These are phyloP conservation scores for Acrossocheilus fasciatus DNA, from an alignment of 2,797 vertebrate genomes.

Conservation along the genomic window DNA sequence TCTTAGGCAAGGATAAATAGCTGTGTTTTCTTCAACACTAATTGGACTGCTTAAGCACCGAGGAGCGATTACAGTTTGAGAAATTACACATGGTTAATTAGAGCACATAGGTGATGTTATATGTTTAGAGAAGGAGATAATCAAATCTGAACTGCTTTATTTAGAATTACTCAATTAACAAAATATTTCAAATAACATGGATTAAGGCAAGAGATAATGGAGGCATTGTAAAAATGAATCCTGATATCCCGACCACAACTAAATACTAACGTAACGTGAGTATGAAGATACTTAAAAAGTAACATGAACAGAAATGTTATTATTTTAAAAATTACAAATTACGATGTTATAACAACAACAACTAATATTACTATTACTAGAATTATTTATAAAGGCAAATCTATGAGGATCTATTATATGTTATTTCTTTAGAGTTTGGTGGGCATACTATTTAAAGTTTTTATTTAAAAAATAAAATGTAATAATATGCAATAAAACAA, in stretches of 20 bases:
- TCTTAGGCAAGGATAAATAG: constrained; percentile 23
- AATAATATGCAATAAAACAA: not conserved
- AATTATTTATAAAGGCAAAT: no score
- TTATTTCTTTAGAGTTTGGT: no score
- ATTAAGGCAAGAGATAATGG: not conserved
- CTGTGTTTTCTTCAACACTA: constrained; percentile 11
- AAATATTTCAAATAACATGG: not conserved
- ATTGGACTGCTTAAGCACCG: constrained; percentile 15
- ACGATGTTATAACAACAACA: no score
- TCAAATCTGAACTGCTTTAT: constrained; percentile 1
- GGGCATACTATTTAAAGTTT: no score
- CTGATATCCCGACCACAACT: not conserved
- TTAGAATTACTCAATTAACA: not conserved
- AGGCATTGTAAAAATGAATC: not conserved
- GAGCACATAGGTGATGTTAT: constrained; percentile 14
- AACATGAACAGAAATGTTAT: no score
- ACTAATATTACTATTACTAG: no score
- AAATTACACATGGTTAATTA: constrained; percentile 34
- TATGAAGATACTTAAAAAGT: no score
- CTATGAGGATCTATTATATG: no score
- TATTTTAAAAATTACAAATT: no score
- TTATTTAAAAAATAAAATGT: no score
- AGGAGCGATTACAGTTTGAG: constrained; percentile 24
- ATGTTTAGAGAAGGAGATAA: not conserved
- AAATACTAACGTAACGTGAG: not conserved